Percentiles rank a stretch among this genome's conserved stretches.
These are phyloP conservation scores for Cryptotermes secundus DNA, from an alignment of 1,140 invertebrate genomes.

Conservation along the genomic window DNA sequence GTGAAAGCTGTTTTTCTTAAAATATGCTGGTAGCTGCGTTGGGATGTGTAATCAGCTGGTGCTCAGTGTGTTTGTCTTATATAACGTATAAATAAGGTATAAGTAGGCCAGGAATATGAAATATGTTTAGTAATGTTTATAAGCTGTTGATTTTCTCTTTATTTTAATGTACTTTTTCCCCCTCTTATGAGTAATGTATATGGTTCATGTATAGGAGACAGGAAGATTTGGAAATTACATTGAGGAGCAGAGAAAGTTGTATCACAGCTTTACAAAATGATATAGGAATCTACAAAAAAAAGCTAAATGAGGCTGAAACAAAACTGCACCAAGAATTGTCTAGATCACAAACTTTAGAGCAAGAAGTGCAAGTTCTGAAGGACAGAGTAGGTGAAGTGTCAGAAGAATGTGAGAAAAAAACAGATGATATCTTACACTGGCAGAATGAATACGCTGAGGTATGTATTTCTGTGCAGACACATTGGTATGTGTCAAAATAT, in stretches of 20 bases:
- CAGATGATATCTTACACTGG: not conserved
- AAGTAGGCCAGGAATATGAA: too few species aligned
- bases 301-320: not conserved
- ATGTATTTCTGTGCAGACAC: not conserved
- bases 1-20: too few species aligned
- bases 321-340: not conserved
- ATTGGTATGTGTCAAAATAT: too few species aligned
- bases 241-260: not conserved
- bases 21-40: too few species aligned
- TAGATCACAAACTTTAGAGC: not conserved
- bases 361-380: not conserved
- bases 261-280: not conserved
- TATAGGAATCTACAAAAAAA: not conserved
- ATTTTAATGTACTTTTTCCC: too few species aligned
- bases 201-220: not conserved
- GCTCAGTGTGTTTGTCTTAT: too few species aligned
- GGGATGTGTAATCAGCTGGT: too few species aligned
- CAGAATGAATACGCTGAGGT: not conserved
- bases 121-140: too few species aligned
- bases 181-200: too few species aligned
- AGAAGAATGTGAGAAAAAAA: not conserved
- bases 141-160: too few species aligned
- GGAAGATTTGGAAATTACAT: not conserved
- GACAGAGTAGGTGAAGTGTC: not conserved
- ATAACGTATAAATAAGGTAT: too few species aligned